phyloP scores from a whole-genome alignment of 2,797 vertebrate species.

The Paguma larvata region DNA sequence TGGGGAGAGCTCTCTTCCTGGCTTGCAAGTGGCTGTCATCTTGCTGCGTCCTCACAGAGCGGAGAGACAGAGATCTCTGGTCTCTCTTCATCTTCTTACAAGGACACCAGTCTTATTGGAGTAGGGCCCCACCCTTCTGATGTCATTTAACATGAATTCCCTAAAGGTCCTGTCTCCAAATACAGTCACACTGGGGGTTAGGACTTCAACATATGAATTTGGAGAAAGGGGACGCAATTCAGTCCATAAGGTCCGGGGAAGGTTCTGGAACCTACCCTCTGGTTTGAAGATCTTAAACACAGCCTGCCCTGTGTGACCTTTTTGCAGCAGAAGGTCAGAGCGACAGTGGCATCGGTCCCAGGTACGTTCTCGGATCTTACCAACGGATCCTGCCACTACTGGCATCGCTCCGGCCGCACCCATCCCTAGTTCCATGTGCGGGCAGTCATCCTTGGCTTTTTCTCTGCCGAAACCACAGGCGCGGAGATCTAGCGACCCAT shows the following conservation, averaged over 20 bases:
- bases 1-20: not conserved
- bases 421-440: not conserved
- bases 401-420: not conserved
- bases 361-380: not conserved
- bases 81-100: not conserved
- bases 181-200: not conserved
- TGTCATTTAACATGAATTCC: not conserved
- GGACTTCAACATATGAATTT: not conserved
- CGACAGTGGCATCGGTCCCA: not conserved
- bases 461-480: not conserved
- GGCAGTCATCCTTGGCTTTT: not conserved
- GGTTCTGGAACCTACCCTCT: not conserved
- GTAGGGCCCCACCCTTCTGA: not conserved
- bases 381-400: not conserved
- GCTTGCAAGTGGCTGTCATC: not conserved
- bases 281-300: not conserved
- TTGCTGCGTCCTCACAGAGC: accelerated
- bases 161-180: not conserved
- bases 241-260: not conserved
- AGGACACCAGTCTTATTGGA: not conserved
- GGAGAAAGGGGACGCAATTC: not conserved
- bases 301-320: not conserved
- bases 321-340: not conserved
- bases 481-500: not conserved
- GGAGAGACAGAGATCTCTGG: not conserved